phyloP scores from a whole-genome alignment of 1,140 invertebrate genomes.

The Anagrus nilaparvatae region DNA sequence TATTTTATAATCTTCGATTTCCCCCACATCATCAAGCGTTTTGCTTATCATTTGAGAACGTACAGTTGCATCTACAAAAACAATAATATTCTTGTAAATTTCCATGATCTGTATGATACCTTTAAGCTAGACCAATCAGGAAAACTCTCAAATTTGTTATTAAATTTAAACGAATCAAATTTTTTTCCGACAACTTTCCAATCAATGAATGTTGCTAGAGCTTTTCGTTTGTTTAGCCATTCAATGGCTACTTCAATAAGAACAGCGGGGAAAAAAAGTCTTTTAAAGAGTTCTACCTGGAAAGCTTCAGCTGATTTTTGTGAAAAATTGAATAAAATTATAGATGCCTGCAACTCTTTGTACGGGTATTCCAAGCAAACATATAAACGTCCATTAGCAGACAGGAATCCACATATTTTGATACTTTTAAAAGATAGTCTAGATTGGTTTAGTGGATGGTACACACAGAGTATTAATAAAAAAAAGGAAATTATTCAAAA shows the following conservation, averaged over 20 bases:
- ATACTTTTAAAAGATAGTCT: too few species aligned
- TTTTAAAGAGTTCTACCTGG: conserved; percentile 13
- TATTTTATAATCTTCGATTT: conserved; percentile 14
- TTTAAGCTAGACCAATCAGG: conserved; percentile 7
- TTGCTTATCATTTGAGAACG: conserved; percentile 7
- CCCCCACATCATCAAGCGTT: conserved; percentile 17
- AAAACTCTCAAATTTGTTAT: conserved; percentile 14
- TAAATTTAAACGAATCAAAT: conserved; percentile 17
- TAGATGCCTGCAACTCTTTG: too few species aligned
- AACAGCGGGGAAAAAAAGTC: conserved; percentile 10
- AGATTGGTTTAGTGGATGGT: too few species aligned
- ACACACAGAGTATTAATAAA: too few species aligned
- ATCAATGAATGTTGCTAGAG: conserved; percentile 18
- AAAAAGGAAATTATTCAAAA: too few species aligned
- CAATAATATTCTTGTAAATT: conserved; percentile 13
- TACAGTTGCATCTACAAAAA: conserved; percentile 9
- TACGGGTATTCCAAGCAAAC: too few species aligned
- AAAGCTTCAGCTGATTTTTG: too few species aligned
- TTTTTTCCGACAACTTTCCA: conserved; percentile 17
- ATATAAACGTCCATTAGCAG: too few species aligned
- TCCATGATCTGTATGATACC: conserved; percentile 16
- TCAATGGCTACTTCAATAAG: conserved; percentile 11
- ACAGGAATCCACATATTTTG: too few species aligned
- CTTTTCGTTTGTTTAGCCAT: conserved; percentile 13
- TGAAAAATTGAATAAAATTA: too few species aligned